These are phyloP conservation scores for Sorex maritimensis DNA, from an alignment of 2,797 vertebrate species.

Conservation along the genomic window DNA sequence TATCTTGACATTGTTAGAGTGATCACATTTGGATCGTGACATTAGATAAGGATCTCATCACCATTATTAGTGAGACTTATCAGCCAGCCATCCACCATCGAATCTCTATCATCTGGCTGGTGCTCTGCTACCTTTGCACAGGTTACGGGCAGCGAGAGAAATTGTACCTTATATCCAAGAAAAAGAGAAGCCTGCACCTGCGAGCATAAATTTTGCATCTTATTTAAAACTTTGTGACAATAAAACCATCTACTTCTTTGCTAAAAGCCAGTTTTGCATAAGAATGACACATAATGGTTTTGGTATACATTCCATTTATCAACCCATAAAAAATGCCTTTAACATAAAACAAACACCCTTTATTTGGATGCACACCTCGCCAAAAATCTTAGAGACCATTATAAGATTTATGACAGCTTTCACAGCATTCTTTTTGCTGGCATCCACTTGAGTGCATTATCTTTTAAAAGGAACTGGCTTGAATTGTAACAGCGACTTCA, in stretches of 20 bases:
- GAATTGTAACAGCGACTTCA: conserved; percentile 76
- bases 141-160: background rate
- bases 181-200: background rate
- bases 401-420: conserved; percentile 78
- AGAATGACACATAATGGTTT: conserved; percentile 56
- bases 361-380: conserved; percentile 65
- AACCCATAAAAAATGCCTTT: conserved; percentile 68
- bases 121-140: background rate
- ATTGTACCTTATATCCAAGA: background rate
- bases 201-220: conserved; percentile 24
- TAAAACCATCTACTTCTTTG: conserved; percentile 6
- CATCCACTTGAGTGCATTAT: conserved; percentile 73
- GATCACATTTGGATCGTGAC: background rate
- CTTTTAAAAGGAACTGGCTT: conserved; percentile 73
- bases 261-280: conserved; percentile 75
- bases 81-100: background rate
- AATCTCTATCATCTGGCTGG: background rate
- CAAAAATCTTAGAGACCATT: conserved; percentile 45
- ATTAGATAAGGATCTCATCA: background rate
- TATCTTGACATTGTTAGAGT: background rate
- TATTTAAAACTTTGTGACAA: conserved; percentile 58
- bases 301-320: conserved; percentile 53
- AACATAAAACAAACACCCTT: conserved; percentile 63
- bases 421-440: conserved; percentile 39
- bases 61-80: background rate